A percentile compares a stretch with the other conserved stretches of the same genome.
Evolutionary conservation across 2,797 vertebrate species (phyloP).

Genomic region (Typhlichthys subterraneus): DNA sequence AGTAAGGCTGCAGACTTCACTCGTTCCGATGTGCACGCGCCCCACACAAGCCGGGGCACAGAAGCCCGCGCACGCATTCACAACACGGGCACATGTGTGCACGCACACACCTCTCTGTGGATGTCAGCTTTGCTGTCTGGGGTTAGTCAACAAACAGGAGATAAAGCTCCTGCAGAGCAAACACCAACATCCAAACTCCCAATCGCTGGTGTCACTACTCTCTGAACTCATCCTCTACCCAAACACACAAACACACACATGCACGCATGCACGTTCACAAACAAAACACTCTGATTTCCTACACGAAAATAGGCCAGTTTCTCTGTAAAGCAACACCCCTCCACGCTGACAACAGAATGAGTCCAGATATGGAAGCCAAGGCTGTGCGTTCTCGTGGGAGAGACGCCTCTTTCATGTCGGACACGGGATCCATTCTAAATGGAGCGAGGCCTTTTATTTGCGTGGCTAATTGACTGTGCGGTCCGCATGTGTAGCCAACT

Average conservation of each 20-base stretch:
- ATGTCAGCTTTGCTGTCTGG: slow-evolving; percentile 64
- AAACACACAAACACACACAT: slow-evolving; percentile 32
- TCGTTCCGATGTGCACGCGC: background rate
- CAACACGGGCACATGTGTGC: slow-evolving; percentile 2
- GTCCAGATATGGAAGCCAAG: slow-evolving; percentile 60
- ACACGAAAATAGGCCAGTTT: slow-evolving; percentile 26
- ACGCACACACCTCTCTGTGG: slow-evolving; percentile 44
- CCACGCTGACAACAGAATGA: slow-evolving; percentile 45
- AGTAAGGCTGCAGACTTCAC: slow-evolving; percentile 48
- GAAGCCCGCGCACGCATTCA: slow-evolving; percentile 3
- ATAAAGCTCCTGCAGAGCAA: slow-evolving; percentile 60
- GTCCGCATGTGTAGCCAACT: slow-evolving; percentile 52
- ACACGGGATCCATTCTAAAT: slow-evolving; percentile 74
- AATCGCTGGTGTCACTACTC: slow-evolving; percentile 33
- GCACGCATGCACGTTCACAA: slow-evolving; percentile 12
- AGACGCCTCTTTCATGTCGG: slow-evolving; percentile 72
- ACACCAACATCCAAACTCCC: slow-evolving; percentile 50
- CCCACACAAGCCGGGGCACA: background rate
- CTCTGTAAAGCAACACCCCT: slow-evolving; percentile 13
- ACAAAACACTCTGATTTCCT: slow-evolving; percentile 7
- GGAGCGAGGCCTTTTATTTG: slow-evolving; percentile 74
- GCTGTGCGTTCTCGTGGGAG: slow-evolving; percentile 56
- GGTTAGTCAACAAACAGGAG: slow-evolving; percentile 61
- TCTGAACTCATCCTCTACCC: slow-evolving; percentile 36
- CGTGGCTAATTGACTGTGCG: slow-evolving; percentile 71